Evolutionary conservation across 2,797 vertebrate genomes (phyloP), one percentile per base, ranked within the genome.

Genomic region (Syndactyla subalaris): DNA sequence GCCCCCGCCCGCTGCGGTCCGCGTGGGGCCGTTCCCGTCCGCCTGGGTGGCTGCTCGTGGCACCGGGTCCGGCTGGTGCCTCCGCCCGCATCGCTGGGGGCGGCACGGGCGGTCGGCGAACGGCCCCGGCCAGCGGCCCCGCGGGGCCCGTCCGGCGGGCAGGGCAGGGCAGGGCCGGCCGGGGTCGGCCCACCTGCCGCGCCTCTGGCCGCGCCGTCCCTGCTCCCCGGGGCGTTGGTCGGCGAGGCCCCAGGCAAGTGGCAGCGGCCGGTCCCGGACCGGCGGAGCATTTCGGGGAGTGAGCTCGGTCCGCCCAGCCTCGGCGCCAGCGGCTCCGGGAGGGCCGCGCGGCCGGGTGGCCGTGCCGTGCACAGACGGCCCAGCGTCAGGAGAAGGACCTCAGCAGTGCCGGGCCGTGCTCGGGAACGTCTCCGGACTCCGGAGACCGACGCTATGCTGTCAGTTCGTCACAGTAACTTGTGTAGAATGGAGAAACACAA

Each of bases 341-440:
- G 55, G 12, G 27, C 61, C 11, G 6, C 8, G 17, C 11, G 2
- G 9, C 7, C 34, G 0, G 34, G 22, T 17, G 10, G 45, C 1
- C 24, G 1, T 12, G n/a, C 30, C 30, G 27, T 3, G 59, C 52
- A 34, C 1, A 7, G 16, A 8, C 20, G 7, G 38, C 45, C 7
- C 38, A 14, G 43, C 68, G 10, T 38, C 68, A 3, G 27, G 18
- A 17, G 21, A 61, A 58, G 11, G 20, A 24, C 12, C 24, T 27
- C 38, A 23, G 38, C 22, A 18, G 18, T 8, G 26, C 9, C 9
- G 17, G 26, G 4, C 52, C 3, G 32, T 32, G 65, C 32, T 57
- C 32, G 21, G 39, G 27, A n/a, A 59, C 13, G 34, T 11, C 39
- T 41, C 29, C 1, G 14, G 14, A 6, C 32, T 45, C 39, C 36